phyloP scores from a whole-genome alignment of 2,888 invertebrate species.

The Diaprepes abbreviatus region DNA sequence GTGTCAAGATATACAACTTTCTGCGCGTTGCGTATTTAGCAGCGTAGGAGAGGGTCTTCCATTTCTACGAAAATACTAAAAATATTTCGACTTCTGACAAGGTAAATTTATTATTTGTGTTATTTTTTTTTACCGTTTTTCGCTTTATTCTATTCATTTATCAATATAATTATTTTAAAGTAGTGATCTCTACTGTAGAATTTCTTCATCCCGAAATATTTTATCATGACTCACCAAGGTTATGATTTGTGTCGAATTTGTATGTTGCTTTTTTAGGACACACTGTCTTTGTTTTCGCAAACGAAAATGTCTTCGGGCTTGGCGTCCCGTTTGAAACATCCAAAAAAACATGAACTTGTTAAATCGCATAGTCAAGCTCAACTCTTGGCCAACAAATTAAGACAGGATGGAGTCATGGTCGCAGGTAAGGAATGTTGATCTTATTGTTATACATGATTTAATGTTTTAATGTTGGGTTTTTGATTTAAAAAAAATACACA shows the following conservation, averaged over 20 bases:
- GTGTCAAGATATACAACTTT: neutral
- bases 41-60: slow-evolving; percentile 40
- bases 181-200: neutral
- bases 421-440: slow-evolving; percentile 60
- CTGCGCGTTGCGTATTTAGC: slow-evolving; percentile 40
- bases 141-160: neutral
- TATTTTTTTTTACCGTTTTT: slow-evolving; percentile 8
- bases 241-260: slow-evolving; percentile 27
- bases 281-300: slow-evolving; percentile 41
- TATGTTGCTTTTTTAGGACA: slow-evolving; percentile 45
- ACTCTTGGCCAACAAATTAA: slow-evolving; percentile 65
- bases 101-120: slow-evolving; percentile 27
- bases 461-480: too few species aligned
- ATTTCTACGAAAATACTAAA: slow-evolving; percentile 35
- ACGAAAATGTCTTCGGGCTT: slow-evolving; percentile 66
- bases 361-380: slow-evolving; percentile 67
- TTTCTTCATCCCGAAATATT: slow-evolving; percentile 13
- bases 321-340: slow-evolving; percentile 65
- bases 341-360: slow-evolving; percentile 65
- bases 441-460: too few species aligned
- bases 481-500: too few species aligned
- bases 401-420: slow-evolving; percentile 66
- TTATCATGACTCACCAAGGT: slow-evolving; percentile 40
- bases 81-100: slow-evolving; percentile 39
- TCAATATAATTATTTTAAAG: neutral